A percentile compares a stretch with the other conserved stretches of the same genome.
Conservation (phyloP, 2,888 invertebrate genomes). For the Amorpha juglandis region DNA sequence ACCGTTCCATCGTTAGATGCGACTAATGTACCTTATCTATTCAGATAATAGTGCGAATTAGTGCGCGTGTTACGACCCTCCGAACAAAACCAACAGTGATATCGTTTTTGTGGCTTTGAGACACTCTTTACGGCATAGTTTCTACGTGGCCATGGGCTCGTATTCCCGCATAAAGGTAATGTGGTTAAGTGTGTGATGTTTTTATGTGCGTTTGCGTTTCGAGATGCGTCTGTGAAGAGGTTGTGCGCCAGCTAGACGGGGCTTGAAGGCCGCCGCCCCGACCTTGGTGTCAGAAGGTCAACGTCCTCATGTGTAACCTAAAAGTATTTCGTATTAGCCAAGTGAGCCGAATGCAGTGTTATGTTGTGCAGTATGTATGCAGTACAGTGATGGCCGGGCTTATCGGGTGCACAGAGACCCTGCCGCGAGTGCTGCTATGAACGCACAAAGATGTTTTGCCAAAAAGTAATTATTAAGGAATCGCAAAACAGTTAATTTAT, state of each 20-base stretch:
- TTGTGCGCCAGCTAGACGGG: slow-evolving; percentile 72
- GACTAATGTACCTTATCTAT: slow-evolving; percentile 72
- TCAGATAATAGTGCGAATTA: slow-evolving; percentile 75
- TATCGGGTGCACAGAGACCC: neutral
- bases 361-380: neutral
- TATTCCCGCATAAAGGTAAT: slow-evolving; percentile 77
- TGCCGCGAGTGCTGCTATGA: neutral
- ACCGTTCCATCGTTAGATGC: slow-evolving; percentile 55
- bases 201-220: slow-evolving; percentile 61
- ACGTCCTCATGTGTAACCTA: slow-evolving; percentile 76
- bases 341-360: slow-evolving; percentile 3
- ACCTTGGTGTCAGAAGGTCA: slow-evolving; percentile 82
- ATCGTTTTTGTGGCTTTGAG: slow-evolving; percentile 60
- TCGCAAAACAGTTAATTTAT: neutral
- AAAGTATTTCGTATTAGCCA: slow-evolving; percentile 53
- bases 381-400: neutral
- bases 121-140: slow-evolving; percentile 66
- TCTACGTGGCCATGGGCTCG: slow-evolving; percentile 78
- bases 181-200: slow-evolving; percentile 63
- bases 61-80: slow-evolving; percentile 55
- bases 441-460: neutral
- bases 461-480: neutral
- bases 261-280: slow-evolving; percentile 82
- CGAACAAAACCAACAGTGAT: slow-evolving; percentile 59
- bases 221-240: slow-evolving; percentile 62